Base-by-base conservation (phyloP, 1,140 invertebrate species). In the Dolichoris vasculosae region DNA sequence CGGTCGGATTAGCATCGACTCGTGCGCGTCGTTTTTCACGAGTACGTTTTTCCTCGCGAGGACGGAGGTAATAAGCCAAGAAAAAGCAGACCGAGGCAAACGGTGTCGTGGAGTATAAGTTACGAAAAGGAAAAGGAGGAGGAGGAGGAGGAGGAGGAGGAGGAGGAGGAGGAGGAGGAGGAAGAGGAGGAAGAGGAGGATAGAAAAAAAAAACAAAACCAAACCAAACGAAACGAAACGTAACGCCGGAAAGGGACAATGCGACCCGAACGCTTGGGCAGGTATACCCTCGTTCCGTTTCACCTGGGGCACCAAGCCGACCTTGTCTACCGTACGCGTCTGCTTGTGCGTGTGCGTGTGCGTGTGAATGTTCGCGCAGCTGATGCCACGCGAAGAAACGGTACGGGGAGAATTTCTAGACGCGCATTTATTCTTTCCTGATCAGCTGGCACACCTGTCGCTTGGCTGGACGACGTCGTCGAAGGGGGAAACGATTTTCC, bases 371-470 rank as follows among this genome's bases (percentile, higher is more conserved):
- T 1, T 1, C 38, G 82, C 83, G 77, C 82, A 84, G 82, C 82
- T 84, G 82, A 84, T 84, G 43, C 73, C 82, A 46, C 59, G 51
- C 48, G 26, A 76, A 30, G 1, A n/a, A 17, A 51, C 77, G 55
- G 35, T 7, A 32, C 11, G 17, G 40, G 11, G 20, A 30, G 32
- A 17, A 15, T n/a, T n/a, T n/a, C 59, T 4, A 55, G 59, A 69
- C n/a, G 7, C 67, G 38, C 20, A n/a, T 40, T 71, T 73, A 20
- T 71, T 69, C 40, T 59, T 64, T n/a, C 20, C 26, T 38, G 69
- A 82, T 82, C 84, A 82, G 79, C 79, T 82, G 77, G 77, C 84
- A 71, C 84, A 85, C 84, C 84, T 85, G 84, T 85, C 84, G 46
- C 46, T 51, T 32, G 30, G 30, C 17, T 17, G 3, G 2, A 23